Base-by-base conservation (phyloP, 2,113 vertebrate species). In the Aramus guarauna region DNA sequence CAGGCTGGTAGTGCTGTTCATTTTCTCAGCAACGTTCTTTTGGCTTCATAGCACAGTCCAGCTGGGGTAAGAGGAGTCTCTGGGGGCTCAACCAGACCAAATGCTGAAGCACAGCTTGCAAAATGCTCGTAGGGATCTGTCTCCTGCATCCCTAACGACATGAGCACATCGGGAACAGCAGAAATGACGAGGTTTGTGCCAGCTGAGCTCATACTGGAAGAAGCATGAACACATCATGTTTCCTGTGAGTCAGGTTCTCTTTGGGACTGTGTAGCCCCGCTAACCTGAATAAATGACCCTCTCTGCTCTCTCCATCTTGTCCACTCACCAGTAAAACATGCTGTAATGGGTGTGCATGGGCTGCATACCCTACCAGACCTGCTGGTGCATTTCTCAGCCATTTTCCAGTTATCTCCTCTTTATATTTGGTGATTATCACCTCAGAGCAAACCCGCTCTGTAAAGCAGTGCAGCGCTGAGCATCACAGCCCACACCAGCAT, bases 341-440 rank as follows among this genome's bases (percentile, higher is more conserved):
- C 20, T 52, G 58, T 11, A 12, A 19, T 30, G 32, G 43, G 17
- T 12, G 21, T 39, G 4, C 1, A 1, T 2, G 1, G 68, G 29
- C 53, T 36, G n/a, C 2, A 2, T 16, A 52, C 23, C 21, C 36
- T 23, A 8, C n/a, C 45, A 62, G 15, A 21, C 12, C 47, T 39
- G 36, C 32, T 63, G 41, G 15, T 39, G 12, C 19, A 16, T 75
- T 84, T 92, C 74, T 48, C 43, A 85, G 34, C 16, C 48, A 30
- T 36, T 58, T 41, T 47, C 68, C 21, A 63, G 24, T 79, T 63
- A 24, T 21, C 12, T 26, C n/a, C 18, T 79, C 50, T 58, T 74
- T 73, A 5, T 55, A 13, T 26, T 34, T 24, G 27, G 32, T 12
- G 9, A 26, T 39, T 3, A 2, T 39, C 47, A 56, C 53, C 59